Evolutionary conservation across 2,797 vertebrate species (phyloP).

Genomic region (Sebastes glaucus): DNA sequence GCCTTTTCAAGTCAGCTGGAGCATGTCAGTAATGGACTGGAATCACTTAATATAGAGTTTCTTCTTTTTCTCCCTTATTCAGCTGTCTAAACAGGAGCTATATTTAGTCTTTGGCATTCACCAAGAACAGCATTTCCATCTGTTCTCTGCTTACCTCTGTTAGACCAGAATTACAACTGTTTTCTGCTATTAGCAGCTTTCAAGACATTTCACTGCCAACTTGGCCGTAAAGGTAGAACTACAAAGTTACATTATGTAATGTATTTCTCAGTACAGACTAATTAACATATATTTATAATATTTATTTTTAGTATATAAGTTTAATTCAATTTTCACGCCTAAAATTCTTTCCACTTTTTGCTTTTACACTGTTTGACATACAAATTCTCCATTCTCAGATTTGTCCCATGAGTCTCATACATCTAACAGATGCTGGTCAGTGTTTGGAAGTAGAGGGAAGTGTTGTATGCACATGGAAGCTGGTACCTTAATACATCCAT

Average conservation of each 20-base stretch:
- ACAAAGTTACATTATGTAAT: neutral
- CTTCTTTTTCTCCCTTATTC: neutral
- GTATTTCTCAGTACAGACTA: neutral
- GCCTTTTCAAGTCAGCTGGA: slow-evolving; percentile 39
- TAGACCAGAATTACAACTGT: neutral
- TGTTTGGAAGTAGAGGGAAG: neutral
- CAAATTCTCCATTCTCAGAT: neutral
- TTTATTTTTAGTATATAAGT: neutral
- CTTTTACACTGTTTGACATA: neutral
- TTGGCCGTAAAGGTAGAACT: slow-evolving; percentile 81
- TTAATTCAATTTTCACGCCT: neutral
- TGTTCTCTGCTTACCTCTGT: neutral
- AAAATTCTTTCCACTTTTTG: neutral
- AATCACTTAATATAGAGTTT: neutral
- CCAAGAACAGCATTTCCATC: neutral
- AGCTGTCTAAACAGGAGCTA: neutral
- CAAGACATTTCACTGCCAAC: slow-evolving; percentile 77
- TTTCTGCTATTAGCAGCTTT: neutral
- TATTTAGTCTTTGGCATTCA: neutral
- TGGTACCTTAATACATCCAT: neutral
- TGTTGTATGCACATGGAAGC: neutral
- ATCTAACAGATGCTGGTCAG: neutral
- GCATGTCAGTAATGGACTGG: neutral
- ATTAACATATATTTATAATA: neutral
- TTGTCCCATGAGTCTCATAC: neutral